These are phyloP conservation scores for Theonella swinhoei DNA, from an alignment of 37 sponge, comb jelly and placozoan species.

Conservation along the genomic window DNA sequence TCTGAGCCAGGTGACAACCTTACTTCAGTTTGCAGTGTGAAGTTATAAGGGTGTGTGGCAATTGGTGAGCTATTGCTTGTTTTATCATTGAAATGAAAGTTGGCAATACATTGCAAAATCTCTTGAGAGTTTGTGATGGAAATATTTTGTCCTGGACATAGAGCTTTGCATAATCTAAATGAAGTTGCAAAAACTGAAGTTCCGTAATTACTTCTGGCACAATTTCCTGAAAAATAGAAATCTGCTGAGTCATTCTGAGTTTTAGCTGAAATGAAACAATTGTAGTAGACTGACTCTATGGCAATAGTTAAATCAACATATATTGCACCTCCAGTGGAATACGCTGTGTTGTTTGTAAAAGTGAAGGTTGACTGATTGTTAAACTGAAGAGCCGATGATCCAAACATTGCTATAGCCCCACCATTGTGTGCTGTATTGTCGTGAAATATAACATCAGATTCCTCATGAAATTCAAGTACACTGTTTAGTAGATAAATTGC, in stretches of 20 bases:
- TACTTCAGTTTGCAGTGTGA: not conserved
- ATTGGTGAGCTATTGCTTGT: not conserved
- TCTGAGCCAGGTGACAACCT: not conserved
- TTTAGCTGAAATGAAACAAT: constrained; percentile 13
- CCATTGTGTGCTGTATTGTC: constrained; percentile 25
- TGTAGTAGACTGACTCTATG: not conserved
- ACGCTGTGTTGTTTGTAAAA: constrained; percentile 20
- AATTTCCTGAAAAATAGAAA: constrained; percentile 10
- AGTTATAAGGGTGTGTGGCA: not conserved
- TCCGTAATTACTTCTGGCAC: not conserved
- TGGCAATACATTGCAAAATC: not conserved
- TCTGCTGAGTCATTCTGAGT: not conserved
- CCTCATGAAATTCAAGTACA: not conserved
- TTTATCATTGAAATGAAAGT: too few relatives aligned
- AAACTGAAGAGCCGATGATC: not conserved
- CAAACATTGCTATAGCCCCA: constrained; percentile 22
- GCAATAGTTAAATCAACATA: not conserved
- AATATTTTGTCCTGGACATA: not conserved
- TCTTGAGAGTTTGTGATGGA: not conserved
- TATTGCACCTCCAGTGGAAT: constrained; percentile 20
- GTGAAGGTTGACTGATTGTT: not conserved
- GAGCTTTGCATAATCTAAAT: not conserved
- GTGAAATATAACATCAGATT: not conserved
- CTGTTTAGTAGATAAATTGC: not conserved
- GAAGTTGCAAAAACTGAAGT: not conserved